A percentile compares a stretch with the other conserved stretches of the same genome.
Evolutionary conservation across 2,113 vertebrate genomes (phyloP).

Genomic region (Pungitius pungitius): DNA sequence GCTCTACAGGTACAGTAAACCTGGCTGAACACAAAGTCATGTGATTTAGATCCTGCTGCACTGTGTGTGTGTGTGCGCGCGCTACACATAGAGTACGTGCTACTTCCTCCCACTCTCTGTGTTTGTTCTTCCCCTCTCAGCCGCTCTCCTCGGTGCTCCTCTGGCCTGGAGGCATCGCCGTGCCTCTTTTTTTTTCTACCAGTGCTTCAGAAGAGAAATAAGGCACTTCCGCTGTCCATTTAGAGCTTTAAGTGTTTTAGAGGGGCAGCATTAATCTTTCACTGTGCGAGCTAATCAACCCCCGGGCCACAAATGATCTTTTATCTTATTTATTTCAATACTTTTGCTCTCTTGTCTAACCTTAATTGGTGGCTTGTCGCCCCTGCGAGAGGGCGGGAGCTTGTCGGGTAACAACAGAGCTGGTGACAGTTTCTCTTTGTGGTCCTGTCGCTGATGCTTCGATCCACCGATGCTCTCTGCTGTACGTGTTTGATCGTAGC

Average conservation of each 20-base stretch:
- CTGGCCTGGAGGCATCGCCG: slow-evolving; percentile 59
- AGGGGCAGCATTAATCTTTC: slow-evolving; percentile 77
- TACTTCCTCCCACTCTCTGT: slow-evolving; percentile 22
- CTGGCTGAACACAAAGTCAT: slow-evolving; percentile 1
- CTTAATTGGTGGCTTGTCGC: slow-evolving; percentile 54
- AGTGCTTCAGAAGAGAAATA: slow-evolving; percentile 70
- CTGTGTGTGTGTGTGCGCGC: slow-evolving; percentile 4
- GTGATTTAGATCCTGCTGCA: slow-evolving; percentile 15
- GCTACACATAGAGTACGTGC: slow-evolving; percentile 31
- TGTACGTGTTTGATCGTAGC: slow-evolving; percentile 41
- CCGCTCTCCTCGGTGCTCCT: slow-evolving; percentile 37
- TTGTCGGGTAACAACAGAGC: slow-evolving; percentile 37
- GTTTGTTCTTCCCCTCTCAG: slow-evolving; percentile 7
- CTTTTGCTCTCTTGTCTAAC: slow-evolving; percentile 56
- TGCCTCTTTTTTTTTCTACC: slow-evolving; percentile 70
- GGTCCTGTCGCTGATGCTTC: slow-evolving; percentile 38
- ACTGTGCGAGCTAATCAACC: slow-evolving; percentile 63
- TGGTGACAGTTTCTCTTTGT: slow-evolving; percentile 48
- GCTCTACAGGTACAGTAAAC: slow-evolving; percentile 3
- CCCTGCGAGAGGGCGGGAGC: slow-evolving; percentile 26
- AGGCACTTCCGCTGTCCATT: slow-evolving; percentile 69
- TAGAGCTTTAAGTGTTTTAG: slow-evolving; percentile 67
- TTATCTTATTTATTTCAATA: slow-evolving; percentile 81
- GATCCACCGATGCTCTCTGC: slow-evolving; percentile 38
- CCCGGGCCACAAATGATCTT: slow-evolving; percentile 74